Evolutionary conservation across 2,113 vertebrate species (phyloP).

Genomic region (Australoheros scitulus): DNA sequence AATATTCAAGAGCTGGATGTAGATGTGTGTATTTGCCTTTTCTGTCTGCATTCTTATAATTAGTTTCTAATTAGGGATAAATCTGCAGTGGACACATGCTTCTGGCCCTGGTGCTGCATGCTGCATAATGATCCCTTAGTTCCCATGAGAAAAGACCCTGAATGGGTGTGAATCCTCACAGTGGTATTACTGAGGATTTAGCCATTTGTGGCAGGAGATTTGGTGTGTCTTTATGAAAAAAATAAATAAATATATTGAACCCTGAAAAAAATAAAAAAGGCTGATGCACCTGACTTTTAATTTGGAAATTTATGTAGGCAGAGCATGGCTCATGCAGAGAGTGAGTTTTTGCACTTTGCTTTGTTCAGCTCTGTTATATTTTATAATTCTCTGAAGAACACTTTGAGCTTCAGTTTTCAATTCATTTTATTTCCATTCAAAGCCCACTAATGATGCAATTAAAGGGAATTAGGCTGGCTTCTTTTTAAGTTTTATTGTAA

Average conservation of each 20-base stretch:
- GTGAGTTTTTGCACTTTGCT: neutral
- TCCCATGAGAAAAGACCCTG: conserved; percentile 74
- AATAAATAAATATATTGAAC: neutral
- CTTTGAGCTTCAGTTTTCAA: neutral
- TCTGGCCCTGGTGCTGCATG: conserved; percentile 42
- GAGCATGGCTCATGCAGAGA: neutral
- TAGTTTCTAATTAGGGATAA: conserved; percentile 78
- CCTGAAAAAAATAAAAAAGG: conserved; percentile 6
- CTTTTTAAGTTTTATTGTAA: neutral
- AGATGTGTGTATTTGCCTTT: conserved; percentile 65
- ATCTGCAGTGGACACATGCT: conserved; percentile 56
- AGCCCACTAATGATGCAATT: neutral
- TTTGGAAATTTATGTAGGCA: conserved; percentile 2
- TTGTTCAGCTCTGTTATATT: neutral
- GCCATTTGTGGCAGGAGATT: conserved; percentile 65
- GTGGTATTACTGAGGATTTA: conserved; percentile 58
- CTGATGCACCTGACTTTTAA: neutral
- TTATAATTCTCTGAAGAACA: neutral
- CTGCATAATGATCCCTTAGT: conserved; percentile 69
- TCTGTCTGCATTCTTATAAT: conserved; percentile 76
- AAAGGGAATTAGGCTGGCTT: neutral
- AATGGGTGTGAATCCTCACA: conserved; percentile 62
- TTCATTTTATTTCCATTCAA: neutral
- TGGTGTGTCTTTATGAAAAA: conserved; percentile 29
- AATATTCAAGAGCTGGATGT: conserved; percentile 62